A percentile compares a stretch with the other conserved stretches of the same genome.
Conservation (phyloP, 2,113 vertebrate genomes). For the Colistium nudipinnis region DNA sequence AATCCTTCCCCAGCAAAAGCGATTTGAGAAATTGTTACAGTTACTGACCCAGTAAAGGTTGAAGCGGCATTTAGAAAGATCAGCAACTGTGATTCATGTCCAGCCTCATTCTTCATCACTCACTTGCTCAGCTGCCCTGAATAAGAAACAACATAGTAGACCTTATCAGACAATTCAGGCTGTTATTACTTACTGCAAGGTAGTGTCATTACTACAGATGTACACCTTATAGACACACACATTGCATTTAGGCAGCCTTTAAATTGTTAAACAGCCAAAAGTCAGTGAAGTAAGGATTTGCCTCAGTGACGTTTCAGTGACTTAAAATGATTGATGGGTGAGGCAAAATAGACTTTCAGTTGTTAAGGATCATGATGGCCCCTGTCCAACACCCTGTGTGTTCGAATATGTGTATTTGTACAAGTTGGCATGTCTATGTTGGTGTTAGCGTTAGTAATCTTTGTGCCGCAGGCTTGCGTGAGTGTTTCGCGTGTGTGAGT, state of each 20-base stretch:
- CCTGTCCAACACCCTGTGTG: slow-evolving; percentile 66
- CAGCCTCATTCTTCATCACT: slow-evolving; percentile 55
- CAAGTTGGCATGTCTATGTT: slow-evolving; percentile 35
- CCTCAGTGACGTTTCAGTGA: slow-evolving; percentile 47
- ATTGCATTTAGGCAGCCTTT: background rate
- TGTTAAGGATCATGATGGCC: slow-evolving; percentile 68
- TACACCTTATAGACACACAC: background rate
- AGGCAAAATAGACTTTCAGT: slow-evolving; percentile 61
- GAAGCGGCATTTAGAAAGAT: slow-evolving; percentile 67
- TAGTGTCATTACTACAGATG: background rate
- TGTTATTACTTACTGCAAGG: slow-evolving; percentile 2
- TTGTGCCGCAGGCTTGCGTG: slow-evolving; percentile 63
- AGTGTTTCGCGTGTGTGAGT: slow-evolving; percentile 48
- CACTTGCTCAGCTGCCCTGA: slow-evolving; percentile 47
- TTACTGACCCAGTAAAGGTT: slow-evolving; percentile 54
- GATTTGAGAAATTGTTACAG: slow-evolving; percentile 24
- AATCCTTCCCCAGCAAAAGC: slow-evolving; percentile 10
- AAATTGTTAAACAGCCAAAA: slow-evolving; percentile 5
- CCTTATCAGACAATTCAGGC: slow-evolving; percentile 18
- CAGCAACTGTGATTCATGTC: slow-evolving; percentile 62
- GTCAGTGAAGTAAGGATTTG: slow-evolving; percentile 43
- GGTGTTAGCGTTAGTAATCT: slow-evolving; percentile 43
- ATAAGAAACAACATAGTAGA: slow-evolving; percentile 33
- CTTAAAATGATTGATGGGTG: slow-evolving; percentile 66
- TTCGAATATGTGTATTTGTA: slow-evolving; percentile 29